Evolutionary conservation across 2,113 vertebrate genomes (phyloP), one percentile per base, ranked within the genome.

Genomic region (Petromus typicus): DNA sequence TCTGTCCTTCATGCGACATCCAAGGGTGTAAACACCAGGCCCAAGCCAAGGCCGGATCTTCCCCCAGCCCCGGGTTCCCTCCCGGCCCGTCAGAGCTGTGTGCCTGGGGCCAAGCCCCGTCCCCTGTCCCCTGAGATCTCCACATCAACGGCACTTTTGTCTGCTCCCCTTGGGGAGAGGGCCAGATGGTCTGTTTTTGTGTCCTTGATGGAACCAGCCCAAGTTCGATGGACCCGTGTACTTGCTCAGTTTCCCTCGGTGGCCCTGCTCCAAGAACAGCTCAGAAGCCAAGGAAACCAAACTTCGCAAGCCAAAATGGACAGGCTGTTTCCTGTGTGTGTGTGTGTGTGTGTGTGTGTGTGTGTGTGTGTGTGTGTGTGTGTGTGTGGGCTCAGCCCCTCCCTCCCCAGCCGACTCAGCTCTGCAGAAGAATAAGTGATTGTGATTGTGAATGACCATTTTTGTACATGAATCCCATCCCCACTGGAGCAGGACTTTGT

Each of bases 171-270:
- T 56, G 51, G 61, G 73, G 66, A 89, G 93, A 93, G 86, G 54
- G 66, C 80, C n/a, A 94, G 64, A 79, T 4, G 73, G 81, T 93
- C 92, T 95, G 96, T 32, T 89, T 97, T 90, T 97, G 96, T 94
- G 95, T 95, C 93, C 83, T 82, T 56, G 57, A 75, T 96, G 96
- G 94, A 95, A 48, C 32, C 80, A 17, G 89, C 76, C 95, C 96
- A 95, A 97, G 93, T 92, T 67, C 23, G 32, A 92, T 12, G 75
- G 89, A 64, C 88, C 90, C 37, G 2, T 82, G 86, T 16, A 71
- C 91, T 94, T 67, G 75, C 90, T 97, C 95, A 86, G 96, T 96
- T 87, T 95, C 93, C 86, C 95, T 91, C 32, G 51, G 51, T 96
- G 97, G 97, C 97, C 54, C 11, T 0, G 20, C 40, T 91, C 95